Base-by-base conservation (phyloP, 2,797 vertebrate species). In the Helostoma temminkii region DNA sequence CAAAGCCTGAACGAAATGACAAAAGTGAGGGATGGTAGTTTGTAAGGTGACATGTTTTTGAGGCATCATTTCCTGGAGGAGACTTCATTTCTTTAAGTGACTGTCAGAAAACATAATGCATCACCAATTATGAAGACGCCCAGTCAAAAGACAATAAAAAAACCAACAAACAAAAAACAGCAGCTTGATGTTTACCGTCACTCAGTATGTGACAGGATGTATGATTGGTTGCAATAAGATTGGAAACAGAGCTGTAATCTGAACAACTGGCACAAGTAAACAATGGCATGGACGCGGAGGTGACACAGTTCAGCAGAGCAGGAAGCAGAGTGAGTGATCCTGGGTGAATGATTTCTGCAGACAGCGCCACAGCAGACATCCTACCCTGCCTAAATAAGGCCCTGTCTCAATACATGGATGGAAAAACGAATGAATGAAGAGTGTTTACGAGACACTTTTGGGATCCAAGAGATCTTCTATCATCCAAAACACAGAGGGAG, bases 71-170 rank as follows among this genome's bases (percentile, higher is more conserved):
- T 73, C 62, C 36, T 32, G 10, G n/a, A 62, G 64, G 53, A 32
- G 26, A 22, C 19, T n/a, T 30, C 2, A 11, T 26, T 42, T 54
- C 26, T 56, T 52, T 57, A 16, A 52, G 26, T 47, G 22, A 60
- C 7, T 74, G 78, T 63, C 55, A 54, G 45, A 22, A 5, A 67
- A 49, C 47, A 66, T 47, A 76, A 67, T 19, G 52, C 56, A 58
- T 53, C 37, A 1, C 34, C 67, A 37, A 73, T 71, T 48, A 50
- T 59, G 36, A 71, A 68, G 74, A 61, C 54, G 45, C 21, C 18
- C 24, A 18, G 6, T 11, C 18, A 67, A 74, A 48, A 42, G 68
- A 32, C 12, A 9, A 54, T 24, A 9, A 61, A 53, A 47, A 61
- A 25, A 32, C 37, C 1, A 28, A 42, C 43, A 22, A 15, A 58